Evolutionary conservation across 2,888 invertebrate species (phyloP).

Genomic region (Glaucopsyche alexis): DNA sequence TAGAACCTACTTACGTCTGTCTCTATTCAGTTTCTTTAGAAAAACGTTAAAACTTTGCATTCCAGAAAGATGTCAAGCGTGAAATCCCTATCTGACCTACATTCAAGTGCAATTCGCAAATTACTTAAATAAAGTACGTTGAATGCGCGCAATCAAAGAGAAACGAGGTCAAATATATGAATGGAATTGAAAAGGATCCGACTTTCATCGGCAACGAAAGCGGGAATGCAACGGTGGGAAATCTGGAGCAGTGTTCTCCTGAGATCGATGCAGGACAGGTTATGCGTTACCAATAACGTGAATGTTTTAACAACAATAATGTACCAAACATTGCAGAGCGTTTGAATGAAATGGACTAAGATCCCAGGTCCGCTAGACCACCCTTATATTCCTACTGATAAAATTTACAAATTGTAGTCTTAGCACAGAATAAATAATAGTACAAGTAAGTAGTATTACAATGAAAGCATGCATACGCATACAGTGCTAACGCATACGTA

Average conservation of each 20-base stretch:
- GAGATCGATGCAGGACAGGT: slow-evolving; percentile 2
- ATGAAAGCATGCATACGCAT: no score
- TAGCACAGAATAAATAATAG: no score
- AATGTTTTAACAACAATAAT: not conserved
- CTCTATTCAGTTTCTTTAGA: not conserved
- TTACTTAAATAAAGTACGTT: slow-evolving; percentile 14
- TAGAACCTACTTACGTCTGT: not conserved
- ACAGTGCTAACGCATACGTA: no score
- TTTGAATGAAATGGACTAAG: not conserved
- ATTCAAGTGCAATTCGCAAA: not conserved
- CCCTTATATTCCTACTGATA: no score
- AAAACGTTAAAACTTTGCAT: not conserved
- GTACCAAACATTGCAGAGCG: slow-evolving; percentile 4
- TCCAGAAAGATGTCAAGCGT: not conserved
- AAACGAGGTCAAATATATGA: slow-evolving; percentile 15
- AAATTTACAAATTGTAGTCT: no score
- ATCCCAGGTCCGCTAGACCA: no score
- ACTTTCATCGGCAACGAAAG: slow-evolving; percentile 26
- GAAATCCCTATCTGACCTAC: not conserved
- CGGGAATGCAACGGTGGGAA: slow-evolving; percentile 15
- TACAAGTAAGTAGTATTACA: no score
- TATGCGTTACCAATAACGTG: slow-evolving; percentile 9
- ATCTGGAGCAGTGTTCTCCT: slow-evolving; percentile 17
- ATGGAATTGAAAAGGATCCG: slow-evolving; percentile 24
- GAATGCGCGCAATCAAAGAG: slow-evolving; percentile 22